Evolutionary conservation across 2,888 invertebrate genomes (phyloP).

Genomic region (Mythimna albipuncta): DNA sequence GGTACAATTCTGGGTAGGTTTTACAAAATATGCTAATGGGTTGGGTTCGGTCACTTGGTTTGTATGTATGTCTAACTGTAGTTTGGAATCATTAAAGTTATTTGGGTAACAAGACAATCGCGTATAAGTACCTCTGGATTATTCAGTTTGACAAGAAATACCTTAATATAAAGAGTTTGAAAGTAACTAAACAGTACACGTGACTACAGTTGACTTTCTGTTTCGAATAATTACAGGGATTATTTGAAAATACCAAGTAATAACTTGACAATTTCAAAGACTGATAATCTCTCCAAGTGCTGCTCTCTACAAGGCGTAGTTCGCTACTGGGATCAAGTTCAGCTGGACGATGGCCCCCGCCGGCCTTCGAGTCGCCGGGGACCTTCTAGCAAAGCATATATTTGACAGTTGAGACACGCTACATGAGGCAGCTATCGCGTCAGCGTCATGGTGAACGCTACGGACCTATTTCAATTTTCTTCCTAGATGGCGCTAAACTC

Average conservation of each 20-base stretch:
- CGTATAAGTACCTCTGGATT: background rate
- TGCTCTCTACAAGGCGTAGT: background rate
- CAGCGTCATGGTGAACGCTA: background rate
- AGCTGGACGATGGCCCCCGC: background rate
- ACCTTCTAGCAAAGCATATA: too few relatives aligned
- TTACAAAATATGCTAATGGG: background rate
- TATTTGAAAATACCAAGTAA: background rate
- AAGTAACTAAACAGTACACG: background rate
- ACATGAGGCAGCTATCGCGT: background rate
- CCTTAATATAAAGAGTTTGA: background rate
- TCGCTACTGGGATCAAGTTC: background rate
- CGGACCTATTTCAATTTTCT: too few relatives aligned
- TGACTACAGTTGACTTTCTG: background rate
- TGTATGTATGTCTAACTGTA: background rate
- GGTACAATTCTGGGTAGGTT: background rate
- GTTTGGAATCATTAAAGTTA: background rate
- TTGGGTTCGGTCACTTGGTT: slow-evolving; percentile 28
- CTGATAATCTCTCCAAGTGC: background rate
- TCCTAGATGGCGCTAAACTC: too few relatives aligned
- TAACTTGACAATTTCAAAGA: background rate
- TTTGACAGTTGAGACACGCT: too few relatives aligned
- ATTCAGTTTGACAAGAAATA: too few relatives aligned
- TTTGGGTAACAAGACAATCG: background rate
- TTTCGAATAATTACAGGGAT: slow-evolving; percentile 1
- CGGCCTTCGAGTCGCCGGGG: background rate